These are phyloP conservation scores for Caenorhabditis doughertyi DNA, from an alignment of 2,888 invertebrate species.

Conservation along the genomic window DNA sequence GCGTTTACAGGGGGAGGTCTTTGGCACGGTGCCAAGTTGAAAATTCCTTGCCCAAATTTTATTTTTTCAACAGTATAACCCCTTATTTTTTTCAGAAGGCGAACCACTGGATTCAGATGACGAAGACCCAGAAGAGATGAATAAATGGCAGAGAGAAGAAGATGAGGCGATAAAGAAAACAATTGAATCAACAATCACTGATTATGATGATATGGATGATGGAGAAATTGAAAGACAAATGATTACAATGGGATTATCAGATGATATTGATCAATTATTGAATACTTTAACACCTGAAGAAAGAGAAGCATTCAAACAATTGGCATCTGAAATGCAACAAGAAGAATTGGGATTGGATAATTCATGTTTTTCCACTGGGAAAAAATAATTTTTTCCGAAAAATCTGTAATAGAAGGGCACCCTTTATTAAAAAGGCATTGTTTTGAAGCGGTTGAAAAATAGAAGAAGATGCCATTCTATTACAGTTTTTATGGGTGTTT, in stretches of 20 bases:
- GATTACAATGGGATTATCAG: slow-evolving; percentile 66
- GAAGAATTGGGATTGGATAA: slow-evolving; percentile 39
- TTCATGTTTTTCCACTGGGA: slow-evolving; percentile 45
- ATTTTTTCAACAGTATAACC: background rate
- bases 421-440: too few species aligned
- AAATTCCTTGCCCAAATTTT: too few species aligned
- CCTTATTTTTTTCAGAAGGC: slow-evolving; percentile 53
- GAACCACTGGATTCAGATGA: slow-evolving; percentile 79
- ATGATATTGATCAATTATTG: slow-evolving; percentile 70
- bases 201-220: slow-evolving; percentile 72
- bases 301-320: slow-evolving; percentile 64
- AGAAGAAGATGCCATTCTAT: too few species aligned
- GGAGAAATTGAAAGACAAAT: slow-evolving; percentile 64
- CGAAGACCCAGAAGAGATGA: slow-evolving; percentile 63
- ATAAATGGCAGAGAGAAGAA: slow-evolving; percentile 39
- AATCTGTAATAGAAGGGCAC: too few species aligned
- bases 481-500: too few species aligned
- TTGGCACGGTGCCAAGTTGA: too few species aligned
- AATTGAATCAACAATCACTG: slow-evolving; percentile 66
- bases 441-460: too few species aligned
- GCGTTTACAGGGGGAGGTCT: too few species aligned
- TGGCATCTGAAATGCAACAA: slow-evolving; percentile 70
- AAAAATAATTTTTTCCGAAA: background rate
- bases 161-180: slow-evolving; percentile 68
- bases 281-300: slow-evolving; percentile 69